These are phyloP conservation scores for Abscondita cerata DNA, from an alignment of 2,888 invertebrate genomes.

Conservation along the genomic window DNA sequence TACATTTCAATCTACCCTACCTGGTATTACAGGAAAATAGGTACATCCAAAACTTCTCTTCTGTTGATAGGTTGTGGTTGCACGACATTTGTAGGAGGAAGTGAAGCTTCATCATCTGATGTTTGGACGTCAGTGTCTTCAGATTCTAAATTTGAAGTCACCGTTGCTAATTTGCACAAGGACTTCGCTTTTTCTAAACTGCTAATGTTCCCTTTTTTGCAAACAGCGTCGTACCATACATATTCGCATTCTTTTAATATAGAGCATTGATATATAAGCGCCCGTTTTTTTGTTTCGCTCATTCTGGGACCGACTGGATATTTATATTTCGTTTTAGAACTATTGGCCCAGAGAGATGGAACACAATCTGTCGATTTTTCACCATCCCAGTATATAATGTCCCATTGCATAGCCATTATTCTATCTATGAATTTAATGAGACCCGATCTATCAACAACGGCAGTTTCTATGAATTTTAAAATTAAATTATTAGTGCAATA, in stretches of 20 bases:
- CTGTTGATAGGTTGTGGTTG: no score
- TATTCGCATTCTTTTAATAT: not conserved
- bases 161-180: not conserved
- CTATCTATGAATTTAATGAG: no score
- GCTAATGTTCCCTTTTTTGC: not conserved
- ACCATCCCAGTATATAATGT: not conserved
- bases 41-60: no score
- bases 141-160: conserved; percentile 1
- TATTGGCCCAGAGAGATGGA: not conserved
- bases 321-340: not conserved
- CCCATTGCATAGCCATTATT: not conserved
- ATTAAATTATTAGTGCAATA: no score
- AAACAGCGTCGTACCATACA: not conserved
- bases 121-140: not conserved
- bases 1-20: no score
- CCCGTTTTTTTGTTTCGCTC: not conserved
- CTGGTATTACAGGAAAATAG: no score
- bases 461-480: no score
- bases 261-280: not conserved
- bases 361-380: not conserved
- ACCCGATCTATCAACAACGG: no score
- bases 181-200: not conserved
- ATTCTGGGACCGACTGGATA: not conserved
- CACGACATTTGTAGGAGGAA: no score
- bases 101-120: not conserved